Base-by-base conservation (phyloP, 2,888 invertebrate species). In the Melieria picta region DNA sequence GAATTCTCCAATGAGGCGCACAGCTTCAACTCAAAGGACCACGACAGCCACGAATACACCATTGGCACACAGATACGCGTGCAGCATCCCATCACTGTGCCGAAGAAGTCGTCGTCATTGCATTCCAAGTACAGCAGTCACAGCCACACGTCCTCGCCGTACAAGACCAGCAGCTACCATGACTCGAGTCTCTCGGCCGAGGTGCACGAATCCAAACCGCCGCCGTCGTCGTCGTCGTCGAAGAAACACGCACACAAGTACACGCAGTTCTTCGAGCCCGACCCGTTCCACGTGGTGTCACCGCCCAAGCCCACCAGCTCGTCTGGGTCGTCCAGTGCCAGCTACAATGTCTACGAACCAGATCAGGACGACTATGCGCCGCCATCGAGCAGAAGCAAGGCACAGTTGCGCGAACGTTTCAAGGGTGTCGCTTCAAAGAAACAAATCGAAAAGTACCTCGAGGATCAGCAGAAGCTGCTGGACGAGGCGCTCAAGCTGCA, bases 41-140 rank as follows among this genome's bases (percentile, higher is more conserved):
- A 81, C 70, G 85, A 85, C 52, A 84, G 84, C 50, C 80, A 79
- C 11, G 84, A 85, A 66, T 85, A 82, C 48, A 81, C 84, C 2
- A 85, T 84, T 58, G 84, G 85, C 61, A 84, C 84, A 0, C 84
- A 85, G 61, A 85, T 85, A 55, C 79, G 83, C 2, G 84, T 84
- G 0, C 85, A 82, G 48, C 84, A 84, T 78, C 84, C 85, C 10
- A 80, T 83, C 10, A 78, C 80, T 4, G 76, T 78, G 42, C 82
- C 85, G 13, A 84, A 84, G 58, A 84, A 85, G 60, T 30, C 72
- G 6, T 70, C 73, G 4, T 30, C 79, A 9, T 56, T 69, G 0
- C 79, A 78, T 13, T 5, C 78, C 47, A 83, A 84, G 13, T 82
- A 83, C 46, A 74, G 77, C 4, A 71, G 77, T 0, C 45, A 72